A percentile compares a stretch with the other conserved stretches of the same genome.
Conservation (phyloP, 2,797 vertebrate genomes). For the Monodelphis domestica region DNA sequence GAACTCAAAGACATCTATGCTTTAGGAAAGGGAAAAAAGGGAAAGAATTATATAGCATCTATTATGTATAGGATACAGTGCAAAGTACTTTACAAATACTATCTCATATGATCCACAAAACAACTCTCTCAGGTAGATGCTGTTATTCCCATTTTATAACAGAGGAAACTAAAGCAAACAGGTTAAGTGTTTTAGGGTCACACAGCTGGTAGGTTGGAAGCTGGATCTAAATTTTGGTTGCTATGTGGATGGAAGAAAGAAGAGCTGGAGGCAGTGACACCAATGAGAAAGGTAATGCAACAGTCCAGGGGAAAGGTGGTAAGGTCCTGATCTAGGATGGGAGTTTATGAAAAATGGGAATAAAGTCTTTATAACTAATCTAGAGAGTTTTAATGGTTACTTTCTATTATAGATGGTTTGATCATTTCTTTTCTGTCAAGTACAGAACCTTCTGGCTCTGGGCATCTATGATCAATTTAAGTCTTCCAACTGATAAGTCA, state of each 20-base stretch:
- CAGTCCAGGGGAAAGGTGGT: neutral
- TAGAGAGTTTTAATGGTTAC: neutral
- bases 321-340: neutral
- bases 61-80: neutral
- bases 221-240: neutral
- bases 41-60: neutral
- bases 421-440: neutral
- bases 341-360: neutral
- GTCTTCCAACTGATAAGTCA: neutral
- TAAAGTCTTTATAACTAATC: neutral
- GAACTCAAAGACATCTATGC: neutral
- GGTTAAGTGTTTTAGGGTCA: too few species aligned
- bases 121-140: neutral
- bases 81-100: neutral
- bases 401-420: neutral
- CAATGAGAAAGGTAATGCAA: neutral
- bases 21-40: neutral
- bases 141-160: neutral
- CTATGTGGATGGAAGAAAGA: neutral
- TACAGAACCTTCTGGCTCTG: neutral
- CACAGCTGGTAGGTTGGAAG: neutral
- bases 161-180: neutral
- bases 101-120: neutral
- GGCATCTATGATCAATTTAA: neutral
- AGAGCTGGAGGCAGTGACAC: neutral